Evolutionary conservation across 2,113 vertebrate species (phyloP).

Genomic region (Trichechus manatus): DNA sequence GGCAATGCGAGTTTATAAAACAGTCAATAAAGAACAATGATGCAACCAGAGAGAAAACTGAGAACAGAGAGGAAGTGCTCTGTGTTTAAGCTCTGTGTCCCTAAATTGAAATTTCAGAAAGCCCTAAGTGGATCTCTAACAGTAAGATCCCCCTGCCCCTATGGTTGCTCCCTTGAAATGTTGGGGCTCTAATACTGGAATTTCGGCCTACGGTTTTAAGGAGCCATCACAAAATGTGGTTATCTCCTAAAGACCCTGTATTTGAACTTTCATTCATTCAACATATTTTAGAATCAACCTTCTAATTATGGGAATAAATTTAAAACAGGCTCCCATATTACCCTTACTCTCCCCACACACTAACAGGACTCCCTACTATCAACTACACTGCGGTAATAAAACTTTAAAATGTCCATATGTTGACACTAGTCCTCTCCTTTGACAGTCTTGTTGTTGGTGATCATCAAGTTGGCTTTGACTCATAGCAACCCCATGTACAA

Average conservation of each 20-base stretch:
- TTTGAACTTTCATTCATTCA: background rate
- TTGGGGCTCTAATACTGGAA: background rate
- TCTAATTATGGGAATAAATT: background rate
- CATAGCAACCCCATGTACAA: background rate
- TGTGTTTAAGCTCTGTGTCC: background rate
- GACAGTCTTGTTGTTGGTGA: background rate
- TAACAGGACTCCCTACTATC: background rate
- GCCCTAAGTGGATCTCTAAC: background rate
- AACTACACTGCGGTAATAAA: background rate
- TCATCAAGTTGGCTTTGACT: background rate
- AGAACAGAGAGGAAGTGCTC: background rate
- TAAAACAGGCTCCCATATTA: background rate
- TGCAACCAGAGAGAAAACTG: background rate
- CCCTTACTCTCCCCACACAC: background rate
- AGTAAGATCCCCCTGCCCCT: rapidly evolving
- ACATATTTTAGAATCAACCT: background rate
- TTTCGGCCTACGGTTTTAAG: background rate
- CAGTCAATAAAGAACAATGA: constrained; percentile 73
- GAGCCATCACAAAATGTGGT: background rate
- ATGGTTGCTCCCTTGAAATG: rapidly evolving
- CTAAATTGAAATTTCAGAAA: background rate
- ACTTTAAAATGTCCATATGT: background rate
- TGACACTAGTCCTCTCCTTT: background rate
- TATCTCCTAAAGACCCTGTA: background rate
- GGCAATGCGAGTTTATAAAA: constrained; percentile 68